Conservation (phyloP, 2,888 invertebrate genomes). For the Nemurella pictetii region DNA sequence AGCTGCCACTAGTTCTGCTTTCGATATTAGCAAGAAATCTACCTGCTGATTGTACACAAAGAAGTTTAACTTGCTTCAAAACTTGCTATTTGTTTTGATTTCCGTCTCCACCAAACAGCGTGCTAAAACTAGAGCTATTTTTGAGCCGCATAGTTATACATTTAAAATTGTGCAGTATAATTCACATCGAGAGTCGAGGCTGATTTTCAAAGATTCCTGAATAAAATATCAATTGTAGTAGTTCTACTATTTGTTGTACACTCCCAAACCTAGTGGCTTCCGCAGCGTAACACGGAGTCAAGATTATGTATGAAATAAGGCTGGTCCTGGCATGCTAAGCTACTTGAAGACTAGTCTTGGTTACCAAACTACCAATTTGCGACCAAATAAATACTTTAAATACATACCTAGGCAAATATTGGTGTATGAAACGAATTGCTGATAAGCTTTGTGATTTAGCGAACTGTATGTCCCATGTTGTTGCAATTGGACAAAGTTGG, state of each 20-base stretch:
- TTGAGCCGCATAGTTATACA: background rate
- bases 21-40: background rate
- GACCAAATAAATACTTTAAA: background rate
- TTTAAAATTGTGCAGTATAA: background rate
- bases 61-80: background rate
- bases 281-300: background rate
- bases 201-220: background rate
- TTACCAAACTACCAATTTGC: background rate
- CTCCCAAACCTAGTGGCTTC: background rate
- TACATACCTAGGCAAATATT: background rate
- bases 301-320: slow-evolving; percentile 27
- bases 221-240: background rate
- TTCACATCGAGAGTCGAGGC: background rate
- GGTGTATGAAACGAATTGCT: background rate
- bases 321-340: slow-evolving; percentile 7
- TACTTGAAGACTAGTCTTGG: background rate
- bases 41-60: background rate
- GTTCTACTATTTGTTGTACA: background rate
- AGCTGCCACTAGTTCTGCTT: background rate
- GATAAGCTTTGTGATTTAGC: background rate
- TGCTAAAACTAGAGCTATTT: background rate
- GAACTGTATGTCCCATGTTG: background rate
- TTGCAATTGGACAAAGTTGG: background rate
- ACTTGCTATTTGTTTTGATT: background rate
- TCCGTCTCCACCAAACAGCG: background rate